A percentile compares a stretch with the other conserved stretches of the same genome.
Evolutionary conservation across 2,113 vertebrate species (phyloP).

Genomic region (Gobius niger): DNA sequence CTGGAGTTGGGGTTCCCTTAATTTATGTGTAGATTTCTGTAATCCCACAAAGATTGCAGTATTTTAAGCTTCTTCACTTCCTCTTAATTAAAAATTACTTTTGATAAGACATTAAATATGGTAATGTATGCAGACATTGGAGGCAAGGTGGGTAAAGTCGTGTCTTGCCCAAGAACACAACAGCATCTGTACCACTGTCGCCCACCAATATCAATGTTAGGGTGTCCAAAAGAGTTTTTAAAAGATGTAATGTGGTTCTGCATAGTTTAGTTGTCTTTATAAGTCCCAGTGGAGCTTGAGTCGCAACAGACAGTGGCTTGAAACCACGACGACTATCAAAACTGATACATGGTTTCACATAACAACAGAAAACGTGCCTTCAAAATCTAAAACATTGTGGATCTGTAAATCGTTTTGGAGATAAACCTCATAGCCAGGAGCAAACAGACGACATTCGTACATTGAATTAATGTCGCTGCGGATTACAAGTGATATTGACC

Average conservation of each 20-base stretch:
- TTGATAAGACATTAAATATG: too few species aligned
- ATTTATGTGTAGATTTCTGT: too few species aligned
- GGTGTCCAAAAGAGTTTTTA: too few species aligned
- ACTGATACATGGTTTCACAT: background rate
- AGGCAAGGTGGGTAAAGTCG: too few species aligned
- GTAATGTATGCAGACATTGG: too few species aligned
- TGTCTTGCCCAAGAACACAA: too few species aligned
- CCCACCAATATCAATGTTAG: too few species aligned
- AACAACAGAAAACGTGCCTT: background rate
- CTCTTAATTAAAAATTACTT: too few species aligned
- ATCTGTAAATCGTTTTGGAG: background rate
- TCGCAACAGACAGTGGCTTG: slow-evolving; percentile 53
- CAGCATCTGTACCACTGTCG: too few species aligned
- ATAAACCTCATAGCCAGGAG: slow-evolving; percentile 7
- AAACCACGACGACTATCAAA: slow-evolving; percentile 47
- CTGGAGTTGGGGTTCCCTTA: too few species aligned
- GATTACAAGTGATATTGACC: slow-evolving; percentile 21
- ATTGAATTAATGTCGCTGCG: slow-evolving; percentile 8
- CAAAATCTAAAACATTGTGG: background rate
- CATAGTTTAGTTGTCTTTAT: slow-evolving; percentile 41
- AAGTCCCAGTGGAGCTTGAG: slow-evolving; percentile 52
- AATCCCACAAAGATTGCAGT: too few species aligned
- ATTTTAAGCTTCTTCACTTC: too few species aligned
- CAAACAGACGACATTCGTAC: background rate
- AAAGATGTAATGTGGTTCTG: slow-evolving; percentile 16